These are phyloP conservation scores for Noctua fimbriata DNA, from an alignment of 2,888 invertebrate genomes.

Conservation along the genomic window DNA sequence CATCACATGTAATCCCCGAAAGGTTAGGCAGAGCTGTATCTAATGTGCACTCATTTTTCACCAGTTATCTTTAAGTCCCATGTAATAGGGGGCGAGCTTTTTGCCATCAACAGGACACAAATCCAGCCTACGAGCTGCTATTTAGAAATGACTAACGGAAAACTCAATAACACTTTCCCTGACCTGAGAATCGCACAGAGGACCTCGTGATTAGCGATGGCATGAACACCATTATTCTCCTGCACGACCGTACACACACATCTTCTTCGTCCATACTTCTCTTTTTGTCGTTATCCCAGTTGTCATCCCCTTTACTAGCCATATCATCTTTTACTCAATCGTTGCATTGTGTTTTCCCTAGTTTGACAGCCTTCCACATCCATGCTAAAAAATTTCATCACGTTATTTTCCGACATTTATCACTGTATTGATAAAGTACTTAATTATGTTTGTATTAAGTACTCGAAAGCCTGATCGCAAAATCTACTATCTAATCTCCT, in stretches of 20 bases:
- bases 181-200: not conserved
- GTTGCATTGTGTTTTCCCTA: no score
- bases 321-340: no score
- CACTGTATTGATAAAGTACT: not conserved
- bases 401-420: not conserved
- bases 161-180: not conserved
- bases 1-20: not conserved
- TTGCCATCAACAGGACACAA: not conserved
- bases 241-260: no score
- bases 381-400: no score
- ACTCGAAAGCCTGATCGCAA: slow-evolving; percentile 12
- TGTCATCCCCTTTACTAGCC: no score
- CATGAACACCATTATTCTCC: no score
- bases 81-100: not conserved
- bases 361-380: no score
- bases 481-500: slow-evolving; percentile 13
- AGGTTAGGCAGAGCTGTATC: not conserved
- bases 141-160: not conserved
- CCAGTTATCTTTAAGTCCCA: not conserved
- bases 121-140: not conserved
- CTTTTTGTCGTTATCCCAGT: no score
- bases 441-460: not conserved
- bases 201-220: not conserved
- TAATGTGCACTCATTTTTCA: not conserved
- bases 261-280: no score